Percentiles rank a stretch among this genome's conserved stretches.
Evolutionary conservation across 2,797 vertebrate species (phyloP).

Genomic region (Zenarchopterus dispar): DNA sequence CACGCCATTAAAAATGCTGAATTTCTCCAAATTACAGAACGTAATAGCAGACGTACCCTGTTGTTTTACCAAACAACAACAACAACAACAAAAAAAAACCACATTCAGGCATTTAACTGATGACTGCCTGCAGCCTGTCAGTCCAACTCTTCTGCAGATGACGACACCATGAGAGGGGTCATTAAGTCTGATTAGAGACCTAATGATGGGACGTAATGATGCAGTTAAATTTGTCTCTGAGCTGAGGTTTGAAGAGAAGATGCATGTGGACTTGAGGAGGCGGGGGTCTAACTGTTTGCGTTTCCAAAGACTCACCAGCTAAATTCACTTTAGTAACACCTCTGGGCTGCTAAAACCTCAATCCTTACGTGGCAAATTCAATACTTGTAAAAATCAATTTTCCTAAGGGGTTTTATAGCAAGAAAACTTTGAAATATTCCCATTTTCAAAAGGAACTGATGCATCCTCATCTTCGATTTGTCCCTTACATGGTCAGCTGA

Average conservation of each 20-base stretch:
- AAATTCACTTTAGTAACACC: slow-evolving; percentile 7
- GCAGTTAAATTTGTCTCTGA: slow-evolving; percentile 35
- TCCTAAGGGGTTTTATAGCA: not conserved
- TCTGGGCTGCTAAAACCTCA: slow-evolving; percentile 8
- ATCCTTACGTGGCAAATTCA: not conserved
- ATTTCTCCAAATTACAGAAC: slow-evolving; percentile 7
- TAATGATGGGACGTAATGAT: slow-evolving; percentile 56
- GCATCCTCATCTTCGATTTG: too few species aligned
- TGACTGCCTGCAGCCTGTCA: slow-evolving; percentile 46
- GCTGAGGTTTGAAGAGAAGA: slow-evolving; percentile 13
- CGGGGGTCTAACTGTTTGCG: slow-evolving; percentile 15
- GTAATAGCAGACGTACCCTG: slow-evolving; percentile 8
- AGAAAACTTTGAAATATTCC: not conserved
- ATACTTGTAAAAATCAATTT: too few species aligned
- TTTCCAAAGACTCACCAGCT: slow-evolving; percentile 8
- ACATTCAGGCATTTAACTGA: slow-evolving; percentile 33
- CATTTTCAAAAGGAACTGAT: too few species aligned
- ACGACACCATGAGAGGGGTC: slow-evolving; percentile 26
- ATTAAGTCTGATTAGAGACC: slow-evolving; percentile 52
- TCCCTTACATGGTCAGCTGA: too few species aligned
- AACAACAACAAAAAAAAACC: not conserved
- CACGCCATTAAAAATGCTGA: slow-evolving; percentile 28
- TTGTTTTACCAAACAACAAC: not conserved
- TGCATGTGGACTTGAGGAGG: slow-evolving; percentile 5
- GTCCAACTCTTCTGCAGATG: slow-evolving; percentile 53